A percentile compares a stretch with the other conserved stretches of the same genome.
Conservation (phyloP, 64 coral and sea anemone genomes). For the Astreopora myriophthalma region DNA sequence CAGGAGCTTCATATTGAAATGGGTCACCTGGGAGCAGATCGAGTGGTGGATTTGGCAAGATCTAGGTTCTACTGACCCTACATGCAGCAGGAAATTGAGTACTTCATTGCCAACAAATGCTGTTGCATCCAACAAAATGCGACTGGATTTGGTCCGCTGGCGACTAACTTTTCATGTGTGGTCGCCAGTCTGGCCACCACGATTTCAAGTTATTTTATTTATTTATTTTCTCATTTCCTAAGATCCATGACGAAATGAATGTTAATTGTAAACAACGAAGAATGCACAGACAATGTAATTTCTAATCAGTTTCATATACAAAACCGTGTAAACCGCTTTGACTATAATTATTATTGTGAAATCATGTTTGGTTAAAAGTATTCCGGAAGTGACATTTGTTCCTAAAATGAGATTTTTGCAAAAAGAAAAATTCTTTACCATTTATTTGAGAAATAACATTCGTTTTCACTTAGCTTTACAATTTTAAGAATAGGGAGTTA, state of each 20-base stretch:
- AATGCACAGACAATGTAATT: background rate
- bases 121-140: too few species aligned
- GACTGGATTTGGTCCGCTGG: slow-evolving; percentile 49
- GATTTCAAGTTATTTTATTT: slow-evolving; percentile 9
- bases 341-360: slow-evolving; percentile 3
- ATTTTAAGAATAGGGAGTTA: background rate
- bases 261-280: too few species aligned
- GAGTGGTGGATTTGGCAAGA: too few species aligned
- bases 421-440: background rate
- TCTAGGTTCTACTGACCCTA: too few species aligned
- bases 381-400: background rate
- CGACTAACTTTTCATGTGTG: slow-evolving; percentile 67
- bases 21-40: too few species aligned
- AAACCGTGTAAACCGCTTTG: background rate
- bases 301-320: background rate
- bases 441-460: background rate
- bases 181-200: slow-evolving; percentile 61
- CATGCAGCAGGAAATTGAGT: too few species aligned
- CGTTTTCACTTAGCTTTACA: background rate
- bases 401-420: slow-evolving; percentile 5
- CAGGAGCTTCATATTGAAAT: too few species aligned
- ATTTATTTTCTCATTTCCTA: background rate
- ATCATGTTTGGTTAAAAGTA: background rate
- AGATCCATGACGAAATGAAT: background rate
- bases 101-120: too few species aligned